Conservation (phyloP, 2,797 vertebrate genomes). For the Enteromius radiatus region DNA sequence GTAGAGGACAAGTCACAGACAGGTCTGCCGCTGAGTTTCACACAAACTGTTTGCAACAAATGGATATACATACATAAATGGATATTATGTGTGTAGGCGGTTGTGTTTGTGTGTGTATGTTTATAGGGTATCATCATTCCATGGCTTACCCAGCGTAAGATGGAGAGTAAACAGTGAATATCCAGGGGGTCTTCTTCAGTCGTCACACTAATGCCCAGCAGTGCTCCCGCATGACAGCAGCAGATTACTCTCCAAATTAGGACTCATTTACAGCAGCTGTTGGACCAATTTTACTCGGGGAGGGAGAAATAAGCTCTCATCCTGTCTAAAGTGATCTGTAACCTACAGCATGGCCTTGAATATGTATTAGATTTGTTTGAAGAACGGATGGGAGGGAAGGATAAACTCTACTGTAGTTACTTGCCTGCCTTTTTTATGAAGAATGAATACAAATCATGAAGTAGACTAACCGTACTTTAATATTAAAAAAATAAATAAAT, state of each 20-base stretch:
- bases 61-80: conserved; percentile 32
- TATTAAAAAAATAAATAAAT: not conserved
- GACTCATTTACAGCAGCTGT: conserved; percentile 82
- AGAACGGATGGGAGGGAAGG: conserved; percentile 41
- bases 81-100: conserved; percentile 12
- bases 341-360: conserved; percentile 55
- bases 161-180: conserved; percentile 75
- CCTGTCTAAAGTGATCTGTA: conserved; percentile 55
- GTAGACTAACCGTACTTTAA: not conserved
- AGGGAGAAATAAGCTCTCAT: conserved; percentile 56
- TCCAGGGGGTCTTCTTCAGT: conserved; percentile 75
- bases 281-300: conserved; percentile 72
- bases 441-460: not conserved
- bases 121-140: conserved; percentile 64
- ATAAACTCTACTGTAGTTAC: conserved; percentile 50
- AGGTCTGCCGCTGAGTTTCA: not conserved
- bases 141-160: conserved; percentile 72
- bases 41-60: conserved; percentile 14
- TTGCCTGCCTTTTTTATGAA: conserved; percentile 46
- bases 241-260: conserved; percentile 80
- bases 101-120: conserved; percentile 22
- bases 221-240: conserved; percentile 77
- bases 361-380: conserved; percentile 52
- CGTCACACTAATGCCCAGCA: conserved; percentile 73
- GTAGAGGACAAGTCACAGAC: conserved; percentile 38